Percentiles rank a stretch among this genome's conserved stretches.
These are phyloP conservation scores for Elmis aenea DNA, from an alignment of 2,888 invertebrate genomes.

Conservation along the genomic window DNA sequence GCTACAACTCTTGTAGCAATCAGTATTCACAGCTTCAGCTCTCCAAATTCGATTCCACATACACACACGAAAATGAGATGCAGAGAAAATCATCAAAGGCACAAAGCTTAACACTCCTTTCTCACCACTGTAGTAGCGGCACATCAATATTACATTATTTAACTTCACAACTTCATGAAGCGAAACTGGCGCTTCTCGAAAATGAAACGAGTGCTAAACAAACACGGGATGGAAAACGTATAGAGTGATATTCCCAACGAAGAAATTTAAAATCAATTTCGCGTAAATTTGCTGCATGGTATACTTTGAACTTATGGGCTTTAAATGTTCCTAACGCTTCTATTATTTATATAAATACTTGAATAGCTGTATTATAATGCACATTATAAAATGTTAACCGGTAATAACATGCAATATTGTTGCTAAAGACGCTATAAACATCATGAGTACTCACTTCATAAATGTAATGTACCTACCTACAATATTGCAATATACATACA, in stretches of 20 bases:
- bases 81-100: conserved; percentile 50
- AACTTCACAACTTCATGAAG: conserved; percentile 21
- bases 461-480: no score
- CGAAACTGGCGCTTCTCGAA: no score
- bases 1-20: conserved; percentile 41
- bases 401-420: no score
- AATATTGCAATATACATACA: no score
- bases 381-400: no score
- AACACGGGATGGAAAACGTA: conserved; percentile 39
- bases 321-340: no score
- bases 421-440: no score
- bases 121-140: conserved; percentile 30
- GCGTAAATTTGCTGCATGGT: conserved; percentile 28
- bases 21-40: conserved; percentile 48
- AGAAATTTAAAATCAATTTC: conserved; percentile 41
- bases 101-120: conserved; percentile 46
- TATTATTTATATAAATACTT: no score
- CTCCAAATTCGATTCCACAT: conserved; percentile 46
- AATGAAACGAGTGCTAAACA: no score
- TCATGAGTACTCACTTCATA: no score
- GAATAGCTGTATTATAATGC: no score
- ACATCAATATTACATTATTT: conserved; percentile 20
- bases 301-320: no score
- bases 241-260: conserved; percentile 33
- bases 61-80: conserved; percentile 47